Base-by-base conservation (phyloP, 2,797 vertebrate species). In the Pangasius krempfi region DNA sequence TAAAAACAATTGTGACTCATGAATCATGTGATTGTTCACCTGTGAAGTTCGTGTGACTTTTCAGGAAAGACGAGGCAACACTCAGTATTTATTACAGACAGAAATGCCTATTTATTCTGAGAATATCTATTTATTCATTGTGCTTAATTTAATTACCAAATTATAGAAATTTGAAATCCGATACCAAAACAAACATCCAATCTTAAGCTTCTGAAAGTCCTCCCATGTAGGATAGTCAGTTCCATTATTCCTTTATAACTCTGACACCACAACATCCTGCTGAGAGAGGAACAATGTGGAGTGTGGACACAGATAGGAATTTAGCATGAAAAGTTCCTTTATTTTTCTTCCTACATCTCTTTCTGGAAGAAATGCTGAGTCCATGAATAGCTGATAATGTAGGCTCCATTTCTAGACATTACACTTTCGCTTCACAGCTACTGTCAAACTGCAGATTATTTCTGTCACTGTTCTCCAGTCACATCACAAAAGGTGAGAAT, bases 291-390 rank as follows among this genome's bases (percentile, higher is more conserved):
- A 87, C 56, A 56, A 37, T 60, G 84, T 47, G 58, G 12, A 62
- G 70, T 50, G 88, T 91, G 90, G 91, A 90, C 92, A 90, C 90
- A n/a, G 83, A 85, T 37, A 78, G 92, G 92, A 90, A 92, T 92
- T 73, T 86, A 72, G 60, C 68, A 52, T 88, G 87, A 90, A 90
- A 89, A 90, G 88, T 84, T 83, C 84, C 78, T 85, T 92, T 92
- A 76, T 90, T 91, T 88, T 62, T 20, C 84, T 81, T 75, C 81
- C 91, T 86, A 90, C 89, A 80, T 91, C 88, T 90, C 58, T 27
- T 79, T 72, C 82, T 37, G 60, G 58, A 80, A 89, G 89, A 64
- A 91, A 91, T 90, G 87, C 89, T 86, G 87, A 90, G 81, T 85
- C 64, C 40, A 52, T 88, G 62, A 52, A n/a, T 62, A 82, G 37